phyloP scores from a whole-genome alignment of 2,797 vertebrate genomes.

The Simalia tracyae region DNA sequence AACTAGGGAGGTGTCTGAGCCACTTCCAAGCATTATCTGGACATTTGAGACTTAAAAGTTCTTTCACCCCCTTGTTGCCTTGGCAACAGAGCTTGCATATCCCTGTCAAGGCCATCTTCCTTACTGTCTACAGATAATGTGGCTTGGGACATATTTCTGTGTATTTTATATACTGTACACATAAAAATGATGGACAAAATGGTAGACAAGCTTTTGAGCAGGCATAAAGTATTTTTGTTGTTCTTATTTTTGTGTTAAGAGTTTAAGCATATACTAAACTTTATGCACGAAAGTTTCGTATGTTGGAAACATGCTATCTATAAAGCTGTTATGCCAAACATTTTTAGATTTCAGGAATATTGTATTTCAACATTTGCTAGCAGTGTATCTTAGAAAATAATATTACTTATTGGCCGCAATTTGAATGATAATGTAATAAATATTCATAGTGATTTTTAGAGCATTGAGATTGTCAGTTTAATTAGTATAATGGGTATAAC shows the following conservation, averaged over 20 bases:
- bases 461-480: background rate
- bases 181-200: no score
- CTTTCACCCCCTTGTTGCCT: no score
- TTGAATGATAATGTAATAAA: background rate
- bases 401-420: constrained; percentile 20
- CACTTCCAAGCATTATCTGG: no score
- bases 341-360: background rate
- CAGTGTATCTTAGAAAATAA: constrained; percentile 4
- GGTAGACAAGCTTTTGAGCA: background rate
- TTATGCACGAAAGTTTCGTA: background rate
- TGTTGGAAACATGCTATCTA: background rate
- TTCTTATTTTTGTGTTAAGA: constrained; percentile 2
- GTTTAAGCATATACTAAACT: background rate
- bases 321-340: background rate
- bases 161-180: no score
- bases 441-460: background rate
- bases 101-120: no score
- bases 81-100: no score
- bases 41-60: no score
- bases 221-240: background rate
- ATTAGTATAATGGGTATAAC: no score
- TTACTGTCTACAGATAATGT: no score
- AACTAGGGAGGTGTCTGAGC: no score
- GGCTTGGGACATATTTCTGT: no score
- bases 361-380: constrained; percentile 1